Percentiles rank a stretch among this genome's conserved stretches.
Conservation (phyloP, 1,140 invertebrate genomes). For the Babylonia areolata region DNA sequence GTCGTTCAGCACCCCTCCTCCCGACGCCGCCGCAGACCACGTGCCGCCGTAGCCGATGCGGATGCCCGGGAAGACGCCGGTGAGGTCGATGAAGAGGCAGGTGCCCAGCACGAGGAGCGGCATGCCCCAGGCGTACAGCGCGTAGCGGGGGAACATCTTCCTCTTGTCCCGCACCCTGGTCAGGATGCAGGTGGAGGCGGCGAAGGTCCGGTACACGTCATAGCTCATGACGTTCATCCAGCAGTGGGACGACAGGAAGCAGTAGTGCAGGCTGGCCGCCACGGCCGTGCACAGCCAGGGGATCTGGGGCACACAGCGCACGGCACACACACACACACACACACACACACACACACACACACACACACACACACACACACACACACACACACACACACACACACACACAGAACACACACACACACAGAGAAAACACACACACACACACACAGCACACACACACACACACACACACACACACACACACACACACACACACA, state of each 20-base stretch:
- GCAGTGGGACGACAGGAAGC: constrained; percentile 79
- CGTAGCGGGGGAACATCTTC: constrained; percentile 77
- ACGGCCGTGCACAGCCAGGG: constrained; percentile 66
- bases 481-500: too few relatives aligned
- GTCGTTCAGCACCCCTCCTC: too few relatives aligned
- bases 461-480: too few relatives aligned
- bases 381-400: too few relatives aligned
- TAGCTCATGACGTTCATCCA: constrained; percentile 82
- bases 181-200: constrained; percentile 54
- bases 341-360: too few relatives aligned
- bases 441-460: too few relatives aligned
- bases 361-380: too few relatives aligned
- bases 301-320: background rate
- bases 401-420: too few relatives aligned
- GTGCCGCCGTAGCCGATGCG: constrained; percentile 61
- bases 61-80: constrained; percentile 60
- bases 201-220: constrained; percentile 82
- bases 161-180: constrained; percentile 55
- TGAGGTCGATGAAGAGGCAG: constrained; percentile 77
- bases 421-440: too few relatives aligned
- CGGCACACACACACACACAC: too few relatives aligned
- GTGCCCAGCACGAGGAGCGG: constrained; percentile 77
- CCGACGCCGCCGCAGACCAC: background rate
- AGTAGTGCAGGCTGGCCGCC: constrained; percentile 78
- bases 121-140: constrained; percentile 78